Evolutionary conservation across 2,888 invertebrate genomes (phyloP).

Genomic region (Bembecia ichneumoniformis): DNA sequence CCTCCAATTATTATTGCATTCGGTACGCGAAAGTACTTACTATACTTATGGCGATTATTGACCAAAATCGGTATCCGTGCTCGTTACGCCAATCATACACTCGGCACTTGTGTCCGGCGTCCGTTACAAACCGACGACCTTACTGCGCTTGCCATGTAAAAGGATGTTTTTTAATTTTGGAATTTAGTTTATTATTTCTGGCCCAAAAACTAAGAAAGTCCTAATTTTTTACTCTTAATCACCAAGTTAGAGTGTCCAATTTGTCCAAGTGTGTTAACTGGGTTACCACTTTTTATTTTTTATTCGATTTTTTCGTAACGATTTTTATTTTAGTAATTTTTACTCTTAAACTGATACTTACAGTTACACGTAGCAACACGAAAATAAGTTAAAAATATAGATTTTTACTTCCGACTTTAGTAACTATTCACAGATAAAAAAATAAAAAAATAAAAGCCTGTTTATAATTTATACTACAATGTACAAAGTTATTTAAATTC

Average conservation of each 20-base stretch:
- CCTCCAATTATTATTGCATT: conserved; percentile 69
- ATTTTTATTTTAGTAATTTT: no score
- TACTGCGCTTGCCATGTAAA: no score
- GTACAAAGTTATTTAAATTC: no score
- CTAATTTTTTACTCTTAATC: background rate
- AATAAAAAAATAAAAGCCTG: background rate
- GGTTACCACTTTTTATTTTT: background rate
- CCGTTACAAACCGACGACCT: background rate
- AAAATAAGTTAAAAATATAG: background rate
- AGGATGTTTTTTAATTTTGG: no score
- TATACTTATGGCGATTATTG: conserved; percentile 66
- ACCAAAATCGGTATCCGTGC: conserved; percentile 63
- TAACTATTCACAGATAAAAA: conserved; percentile 2
- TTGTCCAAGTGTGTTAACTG: no score
- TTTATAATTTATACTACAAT: no score
- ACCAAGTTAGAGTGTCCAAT: background rate
- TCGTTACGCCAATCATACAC: conserved; percentile 62
- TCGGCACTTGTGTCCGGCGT: conserved; percentile 11
- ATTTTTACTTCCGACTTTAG: background rate
- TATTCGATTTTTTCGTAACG: background rate
- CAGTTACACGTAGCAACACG: no score
- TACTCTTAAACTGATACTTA: no score
- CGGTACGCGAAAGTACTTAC: conserved; percentile 62
- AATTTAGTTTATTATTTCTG: no score
- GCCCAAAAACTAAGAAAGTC: no score